These are phyloP conservation scores for Pitangus sulphuratus DNA, from an alignment of 2,797 vertebrate genomes.

Conservation along the genomic window DNA sequence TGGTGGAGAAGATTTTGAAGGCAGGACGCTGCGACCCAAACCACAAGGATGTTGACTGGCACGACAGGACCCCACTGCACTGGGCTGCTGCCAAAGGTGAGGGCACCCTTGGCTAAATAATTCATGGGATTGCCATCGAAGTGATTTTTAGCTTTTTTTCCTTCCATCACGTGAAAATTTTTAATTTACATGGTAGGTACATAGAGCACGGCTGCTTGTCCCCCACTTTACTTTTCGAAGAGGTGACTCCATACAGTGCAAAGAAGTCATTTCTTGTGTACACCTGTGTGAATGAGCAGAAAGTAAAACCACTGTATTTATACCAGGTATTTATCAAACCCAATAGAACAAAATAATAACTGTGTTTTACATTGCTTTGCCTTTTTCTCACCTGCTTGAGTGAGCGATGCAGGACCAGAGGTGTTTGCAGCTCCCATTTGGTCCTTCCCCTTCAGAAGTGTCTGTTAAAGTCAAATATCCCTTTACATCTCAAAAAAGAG, in stretches of 20 bases:
- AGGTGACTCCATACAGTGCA: neutral
- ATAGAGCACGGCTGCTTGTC: neutral
- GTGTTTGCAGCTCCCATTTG: neutral
- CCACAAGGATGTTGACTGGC: slow-evolving; percentile 87
- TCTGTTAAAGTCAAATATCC: neutral
- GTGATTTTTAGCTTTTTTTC: neutral
- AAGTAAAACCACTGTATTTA: neutral
- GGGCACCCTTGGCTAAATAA: neutral
- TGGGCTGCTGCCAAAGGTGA: slow-evolving; percentile 90
- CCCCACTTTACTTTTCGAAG: neutral
- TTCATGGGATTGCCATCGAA: neutral
- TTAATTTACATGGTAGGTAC: neutral
- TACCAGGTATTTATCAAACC: neutral
- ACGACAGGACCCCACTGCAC: slow-evolving; percentile 87
- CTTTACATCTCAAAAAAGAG: neutral
- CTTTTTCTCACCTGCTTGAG: neutral
- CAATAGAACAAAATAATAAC: neutral
- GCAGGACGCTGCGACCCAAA: slow-evolving; percentile 83
- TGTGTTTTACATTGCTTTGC: neutral
- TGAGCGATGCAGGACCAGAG: neutral
- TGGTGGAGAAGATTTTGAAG: slow-evolving; percentile 80
- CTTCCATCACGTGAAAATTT: rapidly evolving
- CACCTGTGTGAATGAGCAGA: neutral
- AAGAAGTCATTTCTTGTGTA: neutral
- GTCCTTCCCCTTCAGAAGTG: neutral